A percentile compares a stretch with the other conserved stretches of the same genome.
phyloP scores from a whole-genome alignment of 2,888 invertebrate species.

The Oithona nana region DNA sequence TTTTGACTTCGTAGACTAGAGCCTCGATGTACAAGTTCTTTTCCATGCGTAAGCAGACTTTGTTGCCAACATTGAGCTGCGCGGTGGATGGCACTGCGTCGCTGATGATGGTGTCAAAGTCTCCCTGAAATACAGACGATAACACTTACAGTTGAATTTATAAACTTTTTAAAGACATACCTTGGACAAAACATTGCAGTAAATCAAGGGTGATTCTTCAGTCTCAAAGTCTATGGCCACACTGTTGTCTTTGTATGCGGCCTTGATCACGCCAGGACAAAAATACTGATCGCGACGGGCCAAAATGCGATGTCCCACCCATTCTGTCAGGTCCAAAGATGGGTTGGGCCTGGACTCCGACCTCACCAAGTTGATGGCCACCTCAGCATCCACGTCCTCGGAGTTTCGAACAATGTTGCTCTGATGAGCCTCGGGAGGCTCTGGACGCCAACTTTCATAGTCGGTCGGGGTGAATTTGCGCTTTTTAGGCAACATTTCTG shows the following conservation, averaged over 20 bases:
- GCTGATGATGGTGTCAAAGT: constrained; percentile 61
- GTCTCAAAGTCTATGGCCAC: constrained; percentile 66
- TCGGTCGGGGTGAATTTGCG: constrained; percentile 65
- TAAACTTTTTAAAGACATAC: too few relatives aligned
- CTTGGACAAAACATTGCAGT: constrained; percentile 44
- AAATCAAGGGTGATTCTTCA: constrained; percentile 46
- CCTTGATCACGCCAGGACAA: constrained; percentile 66
- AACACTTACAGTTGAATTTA: too few relatives aligned
- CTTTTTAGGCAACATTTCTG: constrained; percentile 87
- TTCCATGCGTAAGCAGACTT: constrained; percentile 28
- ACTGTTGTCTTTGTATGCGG: constrained; percentile 31
- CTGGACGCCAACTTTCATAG: constrained; percentile 29
- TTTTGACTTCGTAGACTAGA: constrained; percentile 45
- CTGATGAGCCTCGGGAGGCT: constrained; percentile 2
- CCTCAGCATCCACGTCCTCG: constrained; percentile 11
- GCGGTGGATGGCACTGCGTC: constrained; percentile 67
- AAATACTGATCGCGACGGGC: constrained; percentile 64
- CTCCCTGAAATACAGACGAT: too few relatives aligned
- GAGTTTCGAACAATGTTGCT: background rate
- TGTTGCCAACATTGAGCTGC: constrained; percentile 34
- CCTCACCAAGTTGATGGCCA: background rate
- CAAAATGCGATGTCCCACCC: constrained; percentile 77
- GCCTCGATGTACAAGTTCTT: constrained; percentile 55
- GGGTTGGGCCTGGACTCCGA: background rate
- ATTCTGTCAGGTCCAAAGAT: constrained; percentile 65